Evolutionary conservation across 2,888 invertebrate species (phyloP), one percentile per base, ranked within the genome.

Genomic region (Trichogramma dendrolimi): DNA sequence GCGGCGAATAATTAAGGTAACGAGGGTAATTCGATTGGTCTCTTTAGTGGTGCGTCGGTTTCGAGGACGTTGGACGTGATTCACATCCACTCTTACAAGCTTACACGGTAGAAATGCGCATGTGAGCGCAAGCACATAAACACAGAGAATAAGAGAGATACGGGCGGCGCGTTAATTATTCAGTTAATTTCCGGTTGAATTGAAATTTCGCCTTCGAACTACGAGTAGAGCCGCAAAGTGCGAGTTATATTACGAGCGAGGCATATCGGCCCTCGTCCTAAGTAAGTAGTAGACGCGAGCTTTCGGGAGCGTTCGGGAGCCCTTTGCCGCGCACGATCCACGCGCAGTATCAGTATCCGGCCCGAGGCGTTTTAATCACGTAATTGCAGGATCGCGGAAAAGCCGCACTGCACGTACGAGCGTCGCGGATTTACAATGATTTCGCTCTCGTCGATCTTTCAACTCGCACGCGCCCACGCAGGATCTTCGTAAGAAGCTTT

Each of bases 281-380:
- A 77, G 76, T 76, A 76, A 73, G 75, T 76, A 75, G 76, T 76
- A 76, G 75, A 74, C 69, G 71, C 27, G 27, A 27, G 27, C 27
- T n/a, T n/a, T n/a, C n/a, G n/a, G 53, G 55, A 46, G 53, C 59
- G 59, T 55, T 64, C 49, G 52, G 39, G 53, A 5, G 10, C 14
- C 41, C 6, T 71, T 74, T 71, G 72, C 73, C 70, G 67, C 71
- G 71, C 71, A 67, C 2, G 1, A 27, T 27, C 27, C 27, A 14
- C 14, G 14, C 14, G 14, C 14, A 14, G 14, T 14, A 14, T 14
- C 14, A 14, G 27, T 27, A 27, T 27, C 27, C 66, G 69, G 73
- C 77, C 75, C 67, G 71, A 73, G 74, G 77, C 76, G 73, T 74
- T 75, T 73, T 74, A 77, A 74, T 77, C 73, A 73, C 71, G 77